These are phyloP conservation scores for Euura saliciscinereae DNA, from an alignment of 1,140 invertebrate genomes.

Conservation along the genomic window DNA sequence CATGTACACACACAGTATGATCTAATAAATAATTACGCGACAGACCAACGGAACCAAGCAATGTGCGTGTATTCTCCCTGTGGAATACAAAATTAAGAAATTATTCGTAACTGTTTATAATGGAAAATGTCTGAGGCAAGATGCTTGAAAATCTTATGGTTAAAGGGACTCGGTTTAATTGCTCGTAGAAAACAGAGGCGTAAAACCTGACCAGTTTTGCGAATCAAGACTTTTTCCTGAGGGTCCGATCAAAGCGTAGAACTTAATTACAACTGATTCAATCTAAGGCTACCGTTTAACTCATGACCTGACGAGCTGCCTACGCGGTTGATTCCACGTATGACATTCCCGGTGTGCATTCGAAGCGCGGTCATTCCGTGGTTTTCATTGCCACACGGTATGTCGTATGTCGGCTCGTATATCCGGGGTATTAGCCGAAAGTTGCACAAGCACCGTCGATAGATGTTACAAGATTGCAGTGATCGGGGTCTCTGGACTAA, in stretches of 20 bases:
- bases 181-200: background rate
- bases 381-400: background rate
- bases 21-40: too few species aligned
- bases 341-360: background rate
- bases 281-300: background rate
- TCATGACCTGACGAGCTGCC: background rate
- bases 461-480: background rate
- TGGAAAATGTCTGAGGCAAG: too few species aligned
- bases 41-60: too few species aligned
- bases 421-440: background rate
- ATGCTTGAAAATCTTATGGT: background rate
- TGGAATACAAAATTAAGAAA: too few species aligned
- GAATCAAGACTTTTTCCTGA: background rate
- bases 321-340: background rate
- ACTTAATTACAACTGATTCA: slow-evolving; percentile 5
- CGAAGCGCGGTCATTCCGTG: background rate
- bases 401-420: background rate
- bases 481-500: background rate
- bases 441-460: background rate
- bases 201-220: background rate
- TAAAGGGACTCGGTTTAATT: background rate
- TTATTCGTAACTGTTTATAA: too few species aligned
- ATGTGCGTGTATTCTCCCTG: too few species aligned
- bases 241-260: background rate
- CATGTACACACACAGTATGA: too few species aligned